Conservation (phyloP, 2,888 invertebrate genomes). For the Pycnomerus fuliginosus region DNA sequence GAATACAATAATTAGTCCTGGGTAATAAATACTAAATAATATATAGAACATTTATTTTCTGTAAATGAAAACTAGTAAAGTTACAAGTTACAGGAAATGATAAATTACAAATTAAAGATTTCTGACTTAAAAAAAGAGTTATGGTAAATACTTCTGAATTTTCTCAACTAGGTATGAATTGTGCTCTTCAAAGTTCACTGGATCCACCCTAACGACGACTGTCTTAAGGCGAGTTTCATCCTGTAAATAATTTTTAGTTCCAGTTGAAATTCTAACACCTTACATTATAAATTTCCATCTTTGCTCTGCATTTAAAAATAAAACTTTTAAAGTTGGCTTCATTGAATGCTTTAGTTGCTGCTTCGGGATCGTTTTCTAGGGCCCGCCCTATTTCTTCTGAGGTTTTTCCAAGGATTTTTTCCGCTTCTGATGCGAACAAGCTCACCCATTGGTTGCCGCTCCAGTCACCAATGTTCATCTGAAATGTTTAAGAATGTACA, state of each 20-base stretch:
- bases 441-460: conserved; percentile 89
- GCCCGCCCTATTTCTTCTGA: conserved; percentile 79
- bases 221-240: conserved; percentile 81
- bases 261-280: conserved; percentile 30
- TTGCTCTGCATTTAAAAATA: conserved; percentile 81
- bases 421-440: conserved; percentile 83
- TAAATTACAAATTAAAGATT: too few species aligned
- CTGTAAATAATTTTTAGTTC: conserved; percentile 54
- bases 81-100: too few species aligned
- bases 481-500: conserved; percentile 35
- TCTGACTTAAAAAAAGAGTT: too few species aligned
- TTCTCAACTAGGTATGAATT: conserved; percentile 50
- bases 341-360: conserved; percentile 68
- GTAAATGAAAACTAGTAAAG: too few species aligned
- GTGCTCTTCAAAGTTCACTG: conserved; percentile 76
- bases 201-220: conserved; percentile 66
- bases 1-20: too few species aligned
- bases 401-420: conserved; percentile 68
- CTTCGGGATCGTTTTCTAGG: conserved; percentile 65
- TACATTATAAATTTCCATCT: conserved; percentile 90
- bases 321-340: conserved; percentile 77
- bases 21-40: too few species aligned
- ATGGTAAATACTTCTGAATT: conserved; percentile 33
- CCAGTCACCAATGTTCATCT: conserved; percentile 86
- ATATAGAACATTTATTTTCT: too few species aligned